Base-by-base conservation (phyloP, 2,888 invertebrate genomes). In the Mythimna ferrago region DNA sequence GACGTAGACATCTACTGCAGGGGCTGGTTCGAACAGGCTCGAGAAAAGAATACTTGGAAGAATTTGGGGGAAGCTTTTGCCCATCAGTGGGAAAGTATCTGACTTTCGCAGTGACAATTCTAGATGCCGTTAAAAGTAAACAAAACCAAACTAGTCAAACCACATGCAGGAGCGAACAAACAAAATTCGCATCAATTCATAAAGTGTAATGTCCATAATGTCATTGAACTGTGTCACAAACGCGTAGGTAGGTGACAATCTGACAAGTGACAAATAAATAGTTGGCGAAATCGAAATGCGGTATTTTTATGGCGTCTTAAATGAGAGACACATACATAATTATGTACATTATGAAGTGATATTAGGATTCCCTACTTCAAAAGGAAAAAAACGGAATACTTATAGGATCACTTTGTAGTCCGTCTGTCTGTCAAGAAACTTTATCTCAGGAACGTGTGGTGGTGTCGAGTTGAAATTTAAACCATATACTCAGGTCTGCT, bases 231-330 rank as follows among this genome's bases (percentile, higher is more conserved):
- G 64, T 2, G 14, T 54, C 21, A 26, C 56, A 62, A 41, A 32
- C 56, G 81, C 63, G 78, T 82, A 73, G 79, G 83, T 26, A 72
- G 80, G 67, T 78, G 83, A 76, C 74, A 74, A 76, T 60, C 66
- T 58, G 57, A 56, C 58, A 61, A 58, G 10, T 78, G 60, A 71
- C 65, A 65, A 82, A 80, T 65, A 68, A 60, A 65, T 70, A 35
- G 53, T 14, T 41, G 10, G 6, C 19, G 56, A 26, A 68, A 48
- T 53, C 41, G 44, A 53, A 60, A 72, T 72, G 80, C 76, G 68
- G 66, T 76, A 71, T 81, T 73, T 80, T 35, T 26, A 4, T 77
- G 54, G 66, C 64, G 67, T 58, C 61, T 68, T 11, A 19, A 9
- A 16, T 75, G 71, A 74, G 44, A 19, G 19, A 51, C 68, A 74